These are phyloP conservation scores for Sciurus vulgaris DNA, from an alignment of 2,797 vertebrate genomes.

Conservation along the genomic window DNA sequence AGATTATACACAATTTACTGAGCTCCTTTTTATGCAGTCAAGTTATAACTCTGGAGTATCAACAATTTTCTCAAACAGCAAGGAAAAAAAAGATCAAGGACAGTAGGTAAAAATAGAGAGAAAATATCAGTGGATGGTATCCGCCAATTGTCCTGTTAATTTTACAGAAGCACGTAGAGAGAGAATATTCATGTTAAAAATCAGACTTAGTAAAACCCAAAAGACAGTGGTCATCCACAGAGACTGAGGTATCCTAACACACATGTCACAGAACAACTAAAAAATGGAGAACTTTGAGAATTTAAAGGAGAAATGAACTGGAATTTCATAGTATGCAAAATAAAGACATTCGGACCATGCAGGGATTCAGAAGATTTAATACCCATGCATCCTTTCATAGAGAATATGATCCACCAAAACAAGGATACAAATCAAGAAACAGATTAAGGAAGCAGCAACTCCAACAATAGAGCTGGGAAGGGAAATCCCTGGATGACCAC, in stretches of 20 bases:
- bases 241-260: neutral
- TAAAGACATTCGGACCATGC: neutral
- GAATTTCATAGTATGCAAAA: neutral
- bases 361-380: constrained; percentile 23
- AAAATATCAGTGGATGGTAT: neutral
- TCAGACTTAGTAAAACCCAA: neutral
- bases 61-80: neutral
- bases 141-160: neutral
- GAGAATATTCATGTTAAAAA: neutral
- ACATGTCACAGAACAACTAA: neutral
- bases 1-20: neutral
- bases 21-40: neutral
- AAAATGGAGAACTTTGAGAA: neutral
- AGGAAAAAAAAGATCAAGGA: neutral
- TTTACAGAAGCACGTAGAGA: neutral
- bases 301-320: neutral
- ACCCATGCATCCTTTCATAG: neutral
- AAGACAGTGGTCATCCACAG: neutral
- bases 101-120: neutral
- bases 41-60: neutral
- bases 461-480: neutral
- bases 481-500: neutral
- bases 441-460: neutral
- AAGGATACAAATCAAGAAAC: constrained; percentile 47
- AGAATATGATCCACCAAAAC: constrained; percentile 15